Evolutionary conservation across 2,888 invertebrate species (phyloP).

Genomic region (Dyspetes luteomarginatus): DNA sequence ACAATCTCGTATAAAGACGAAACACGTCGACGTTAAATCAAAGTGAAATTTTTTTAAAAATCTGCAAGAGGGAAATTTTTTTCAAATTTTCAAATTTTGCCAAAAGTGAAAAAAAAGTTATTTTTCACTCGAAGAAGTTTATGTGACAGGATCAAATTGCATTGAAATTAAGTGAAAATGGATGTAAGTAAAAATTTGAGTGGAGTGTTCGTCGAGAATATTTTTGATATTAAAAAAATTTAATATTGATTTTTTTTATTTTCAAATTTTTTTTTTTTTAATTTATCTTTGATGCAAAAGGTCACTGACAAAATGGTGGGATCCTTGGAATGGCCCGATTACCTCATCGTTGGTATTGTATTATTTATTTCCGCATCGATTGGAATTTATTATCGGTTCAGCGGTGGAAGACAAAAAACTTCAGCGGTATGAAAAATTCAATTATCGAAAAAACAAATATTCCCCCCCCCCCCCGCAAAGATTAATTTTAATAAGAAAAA

Average conservation of each 20-base stretch:
- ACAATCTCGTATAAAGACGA: neutral
- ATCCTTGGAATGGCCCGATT: conserved; percentile 86
- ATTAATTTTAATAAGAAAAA: too few relatives aligned
- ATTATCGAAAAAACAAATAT: too few relatives aligned
- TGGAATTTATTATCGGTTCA: conserved; percentile 93
- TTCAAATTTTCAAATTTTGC: too few relatives aligned
- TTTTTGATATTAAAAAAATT: neutral
- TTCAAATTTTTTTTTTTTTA: too few relatives aligned
- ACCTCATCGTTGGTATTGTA: conserved; percentile 89
- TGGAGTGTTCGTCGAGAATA: too few relatives aligned
- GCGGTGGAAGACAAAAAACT: conserved; percentile 93
- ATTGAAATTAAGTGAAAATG: conserved; percentile 8
- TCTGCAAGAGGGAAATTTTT: neutral
- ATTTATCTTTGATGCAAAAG: conserved; percentile 16
- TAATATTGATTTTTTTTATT: neutral
- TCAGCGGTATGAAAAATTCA: conserved; percentile 86
- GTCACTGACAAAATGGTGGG: conserved; percentile 27
- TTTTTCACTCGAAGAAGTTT: neutral
- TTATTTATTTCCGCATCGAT: conserved; percentile 90
- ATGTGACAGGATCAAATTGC: neutral
- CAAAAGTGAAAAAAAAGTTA: too few relatives aligned
- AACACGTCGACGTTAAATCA: neutral
- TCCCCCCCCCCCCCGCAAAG: too few relatives aligned
- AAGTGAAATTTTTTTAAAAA: neutral
- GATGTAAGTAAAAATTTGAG: conserved; percentile 46